These are phyloP conservation scores for Neelides sp. DNA, from an alignment of 1,140 invertebrate species.

Conservation along the genomic window DNA sequence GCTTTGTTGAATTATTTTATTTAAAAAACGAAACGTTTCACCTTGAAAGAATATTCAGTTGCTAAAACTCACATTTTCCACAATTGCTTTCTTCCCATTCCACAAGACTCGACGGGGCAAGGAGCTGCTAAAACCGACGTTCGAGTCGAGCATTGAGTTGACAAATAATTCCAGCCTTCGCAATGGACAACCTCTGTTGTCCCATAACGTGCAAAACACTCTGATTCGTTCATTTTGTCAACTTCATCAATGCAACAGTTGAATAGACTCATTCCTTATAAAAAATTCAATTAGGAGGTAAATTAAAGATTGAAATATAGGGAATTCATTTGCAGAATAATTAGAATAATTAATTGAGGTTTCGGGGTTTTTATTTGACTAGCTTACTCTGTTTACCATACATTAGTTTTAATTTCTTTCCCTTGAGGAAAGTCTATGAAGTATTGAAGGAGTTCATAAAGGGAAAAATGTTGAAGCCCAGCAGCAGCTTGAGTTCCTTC, in stretches of 20 bases:
- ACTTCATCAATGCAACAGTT: constrained; percentile 99
- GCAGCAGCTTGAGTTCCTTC: no score
- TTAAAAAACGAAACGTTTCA: constrained; percentile 26
- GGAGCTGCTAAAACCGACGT: constrained; percentile 96
- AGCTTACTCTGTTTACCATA: no score
- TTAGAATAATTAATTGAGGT: no score
- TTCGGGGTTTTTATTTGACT: no score
- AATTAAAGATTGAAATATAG: no score
- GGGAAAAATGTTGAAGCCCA: no score
- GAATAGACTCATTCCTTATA: no score
- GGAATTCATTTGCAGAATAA: no score
- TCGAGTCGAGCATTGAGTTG: constrained; percentile 93
- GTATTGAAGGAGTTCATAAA: no score
- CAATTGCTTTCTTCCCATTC: constrained; percentile 89
- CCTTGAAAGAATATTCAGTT: constrained; percentile 89
- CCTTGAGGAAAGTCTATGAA: no score
- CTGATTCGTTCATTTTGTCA: constrained; percentile 98
- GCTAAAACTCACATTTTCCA: constrained; percentile 93
- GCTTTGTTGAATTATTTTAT: not conserved
- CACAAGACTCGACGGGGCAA: constrained; percentile 95
- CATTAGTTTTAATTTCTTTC: no score
- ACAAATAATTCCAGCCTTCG: constrained; percentile 98
- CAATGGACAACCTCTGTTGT: constrained; percentile 97
- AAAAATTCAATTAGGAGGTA: no score
- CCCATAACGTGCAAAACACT: constrained; percentile 76